Conservation (phyloP, 2,888 invertebrate species). For the Rhamnusium bicolor region DNA sequence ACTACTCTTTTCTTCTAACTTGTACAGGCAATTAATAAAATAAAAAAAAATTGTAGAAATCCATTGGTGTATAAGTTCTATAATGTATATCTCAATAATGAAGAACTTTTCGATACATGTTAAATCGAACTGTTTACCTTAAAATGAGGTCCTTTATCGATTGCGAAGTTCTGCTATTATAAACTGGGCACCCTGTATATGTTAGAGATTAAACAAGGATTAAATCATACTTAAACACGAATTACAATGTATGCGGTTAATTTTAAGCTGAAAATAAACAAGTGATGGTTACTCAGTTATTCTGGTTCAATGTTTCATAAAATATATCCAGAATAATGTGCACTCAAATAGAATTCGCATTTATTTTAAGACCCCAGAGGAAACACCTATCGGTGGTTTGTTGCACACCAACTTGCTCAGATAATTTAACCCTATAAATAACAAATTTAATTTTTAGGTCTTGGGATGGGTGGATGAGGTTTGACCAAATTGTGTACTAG, state of each 20-base stretch:
- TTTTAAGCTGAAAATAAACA: not conserved
- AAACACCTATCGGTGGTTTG: constrained; percentile 14
- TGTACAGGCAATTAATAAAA: no score
- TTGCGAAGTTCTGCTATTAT: no score
- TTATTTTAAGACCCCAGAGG: not conserved
- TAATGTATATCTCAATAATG: no score
- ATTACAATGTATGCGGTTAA: not conserved
- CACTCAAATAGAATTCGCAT: not conserved
- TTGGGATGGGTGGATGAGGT: not conserved
- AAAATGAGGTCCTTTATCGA: no score
- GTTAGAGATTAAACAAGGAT: not conserved
- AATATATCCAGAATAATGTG: not conserved
- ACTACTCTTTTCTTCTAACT: no score
- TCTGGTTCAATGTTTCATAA: not conserved
- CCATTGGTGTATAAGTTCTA: no score
- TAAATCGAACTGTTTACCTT: no score
- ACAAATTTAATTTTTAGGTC: constrained; percentile 25
- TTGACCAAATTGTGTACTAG: not conserved
- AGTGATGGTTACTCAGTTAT: not conserved
- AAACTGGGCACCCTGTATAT: no score
- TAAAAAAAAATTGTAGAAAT: no score
- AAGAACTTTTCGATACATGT: no score
- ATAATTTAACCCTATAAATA: constrained; percentile 32
- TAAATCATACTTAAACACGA: not conserved
- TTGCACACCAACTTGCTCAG: not conserved